phyloP scores from a whole-genome alignment of 2,888 invertebrate genomes.

The Phalangium opilio region DNA sequence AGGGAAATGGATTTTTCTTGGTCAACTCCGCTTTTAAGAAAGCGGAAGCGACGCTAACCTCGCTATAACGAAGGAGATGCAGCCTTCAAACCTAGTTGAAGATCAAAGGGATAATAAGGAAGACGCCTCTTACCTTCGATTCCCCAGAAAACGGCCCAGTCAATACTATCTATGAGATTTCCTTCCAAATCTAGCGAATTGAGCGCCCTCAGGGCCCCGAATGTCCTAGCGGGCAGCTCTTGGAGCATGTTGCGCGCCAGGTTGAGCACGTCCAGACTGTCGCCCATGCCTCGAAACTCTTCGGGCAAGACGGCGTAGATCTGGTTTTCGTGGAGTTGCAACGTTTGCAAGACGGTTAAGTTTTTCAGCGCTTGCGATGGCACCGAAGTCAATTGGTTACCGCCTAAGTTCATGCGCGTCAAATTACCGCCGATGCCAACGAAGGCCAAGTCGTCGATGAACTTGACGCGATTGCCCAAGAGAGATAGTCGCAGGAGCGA shows the following conservation, averaged over 20 bases:
- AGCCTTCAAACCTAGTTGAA: too few relatives aligned
- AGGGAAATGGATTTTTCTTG: too few relatives aligned
- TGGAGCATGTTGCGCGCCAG: conserved; percentile 69
- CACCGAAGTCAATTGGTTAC: conserved; percentile 57
- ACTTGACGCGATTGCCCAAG: conserved; percentile 47
- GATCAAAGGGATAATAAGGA: too few relatives aligned
- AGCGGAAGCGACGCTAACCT: too few relatives aligned
- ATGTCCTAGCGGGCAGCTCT: conserved; percentile 42
- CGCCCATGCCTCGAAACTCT: conserved; percentile 17
- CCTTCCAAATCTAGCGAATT: conserved; percentile 78
- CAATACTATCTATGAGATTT: conserved; percentile 57
- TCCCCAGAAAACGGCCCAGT: conserved; percentile 72
- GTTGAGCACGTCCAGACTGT: conserved; percentile 64
- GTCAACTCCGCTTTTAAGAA: too few relatives aligned
- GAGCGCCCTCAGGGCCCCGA: conserved; percentile 58
- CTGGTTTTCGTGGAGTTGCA: conserved; percentile 22
- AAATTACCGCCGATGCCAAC: conserved; percentile 74
- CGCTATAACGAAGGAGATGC: too few relatives aligned
- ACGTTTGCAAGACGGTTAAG: conserved; percentile 9
- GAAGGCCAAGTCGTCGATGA: conserved; percentile 66
- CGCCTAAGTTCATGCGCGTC: conserved; percentile 68
- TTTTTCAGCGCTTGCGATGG: conserved; percentile 34
- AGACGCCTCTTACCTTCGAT: conserved; percentile 18
- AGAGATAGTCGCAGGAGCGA: conserved; percentile 71
- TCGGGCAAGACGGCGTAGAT: conserved; percentile 15